Percentiles rank a stretch among this genome's conserved stretches.
phyloP scores from a whole-genome alignment of 2,113 vertebrate species.

The Gymnocephalus cernua region DNA sequence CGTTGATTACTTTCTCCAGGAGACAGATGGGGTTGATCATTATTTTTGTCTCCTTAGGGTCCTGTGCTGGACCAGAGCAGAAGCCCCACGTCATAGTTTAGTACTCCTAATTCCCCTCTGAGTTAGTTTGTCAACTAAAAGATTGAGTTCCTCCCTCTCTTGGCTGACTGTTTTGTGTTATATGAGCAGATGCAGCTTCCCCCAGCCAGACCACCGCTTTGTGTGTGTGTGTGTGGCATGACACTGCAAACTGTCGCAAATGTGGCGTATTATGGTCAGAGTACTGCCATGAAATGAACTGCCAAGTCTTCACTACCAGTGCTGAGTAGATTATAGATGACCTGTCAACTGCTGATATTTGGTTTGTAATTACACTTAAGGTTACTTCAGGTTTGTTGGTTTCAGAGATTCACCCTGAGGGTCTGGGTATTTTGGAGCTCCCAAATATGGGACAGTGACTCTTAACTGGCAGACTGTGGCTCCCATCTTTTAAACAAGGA shows the following conservation, averaged over 20 bases:
- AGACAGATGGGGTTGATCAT: constrained; percentile 16
- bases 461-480: background rate
- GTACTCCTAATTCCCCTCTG: background rate
- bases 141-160: background rate
- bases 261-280: background rate
- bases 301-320: background rate
- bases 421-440: background rate
- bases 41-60: background rate
- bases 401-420: background rate
- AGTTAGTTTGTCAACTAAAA: background rate
- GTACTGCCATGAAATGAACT: background rate
- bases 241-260: background rate
- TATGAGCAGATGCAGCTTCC: constrained; percentile 9
- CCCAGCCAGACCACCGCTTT: background rate
- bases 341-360: background rate
- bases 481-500: background rate
- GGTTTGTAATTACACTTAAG: background rate
- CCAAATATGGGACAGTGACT: background rate
- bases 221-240: constrained; percentile 1
- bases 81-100: constrained; percentile 6
- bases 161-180: background rate
- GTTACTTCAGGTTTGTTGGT: background rate
- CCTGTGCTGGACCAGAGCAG: background rate
- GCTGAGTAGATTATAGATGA: background rate
- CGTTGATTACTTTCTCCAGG: constrained; percentile 34